These are phyloP conservation scores for Drosophila differens DNA, from an alignment of 2,888 invertebrate genomes.

Conservation along the genomic window DNA sequence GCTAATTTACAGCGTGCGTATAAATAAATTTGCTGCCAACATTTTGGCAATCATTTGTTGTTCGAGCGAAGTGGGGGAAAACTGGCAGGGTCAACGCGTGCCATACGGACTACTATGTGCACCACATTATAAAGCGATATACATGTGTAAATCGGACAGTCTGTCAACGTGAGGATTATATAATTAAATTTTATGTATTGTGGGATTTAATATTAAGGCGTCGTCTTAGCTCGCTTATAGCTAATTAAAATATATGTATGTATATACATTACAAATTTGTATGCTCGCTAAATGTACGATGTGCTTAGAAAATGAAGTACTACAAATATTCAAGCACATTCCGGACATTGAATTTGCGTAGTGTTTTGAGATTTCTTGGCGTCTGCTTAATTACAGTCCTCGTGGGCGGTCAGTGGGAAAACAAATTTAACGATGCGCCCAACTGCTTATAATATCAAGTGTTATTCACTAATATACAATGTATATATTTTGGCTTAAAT, in stretches of 20 bases:
- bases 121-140: conserved; percentile 4
- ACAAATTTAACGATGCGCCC: conserved; percentile 71
- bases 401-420: conserved; percentile 66
- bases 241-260: conserved; percentile 71
- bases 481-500: conserved; percentile 32
- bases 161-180: conserved; percentile 70
- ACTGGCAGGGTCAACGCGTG: conserved; percentile 76
- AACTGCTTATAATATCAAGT: conserved; percentile 68
- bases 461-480: conserved; percentile 59
- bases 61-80: conserved; percentile 2
- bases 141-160: conserved; percentile 49
- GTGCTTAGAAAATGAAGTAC: conserved; percentile 60
- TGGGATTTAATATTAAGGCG: conserved; percentile 28
- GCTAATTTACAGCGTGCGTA: conserved; percentile 79
- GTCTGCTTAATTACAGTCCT: conserved; percentile 67
- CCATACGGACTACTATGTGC: conserved; percentile 20
- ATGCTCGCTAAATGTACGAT: conserved; percentile 28
- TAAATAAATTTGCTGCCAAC: conserved; percentile 73
- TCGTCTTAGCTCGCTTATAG: conserved; percentile 33
- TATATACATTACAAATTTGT: conserved; percentile 36
- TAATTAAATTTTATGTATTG: conserved; percentile 51
- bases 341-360: conserved; percentile 56
- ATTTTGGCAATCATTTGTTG: conserved; percentile 41
- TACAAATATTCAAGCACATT: conserved; percentile 49
- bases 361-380: conserved; percentile 36